Evolutionary conservation across 2,113 vertebrate genomes (phyloP).

Genomic region (Mungos mungo): DNA sequence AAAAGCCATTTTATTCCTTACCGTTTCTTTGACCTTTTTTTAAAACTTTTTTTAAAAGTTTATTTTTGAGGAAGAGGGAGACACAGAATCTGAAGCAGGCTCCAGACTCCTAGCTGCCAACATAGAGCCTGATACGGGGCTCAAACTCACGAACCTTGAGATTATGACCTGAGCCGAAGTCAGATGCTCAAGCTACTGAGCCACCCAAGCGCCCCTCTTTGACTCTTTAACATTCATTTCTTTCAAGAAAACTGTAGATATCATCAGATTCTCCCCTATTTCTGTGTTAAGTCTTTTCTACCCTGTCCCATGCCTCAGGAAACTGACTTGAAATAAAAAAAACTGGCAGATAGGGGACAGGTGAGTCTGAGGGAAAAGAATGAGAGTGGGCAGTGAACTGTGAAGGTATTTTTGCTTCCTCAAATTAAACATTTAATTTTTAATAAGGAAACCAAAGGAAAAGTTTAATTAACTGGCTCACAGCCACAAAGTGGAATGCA

Average conservation of each 20-base stretch:
- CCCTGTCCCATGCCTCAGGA: background rate
- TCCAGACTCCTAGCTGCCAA: too few relatives aligned
- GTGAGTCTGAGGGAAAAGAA: background rate
- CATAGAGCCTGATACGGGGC: too few relatives aligned
- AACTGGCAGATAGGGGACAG: background rate
- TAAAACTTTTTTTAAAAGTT: too few relatives aligned
- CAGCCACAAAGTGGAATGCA: background rate
- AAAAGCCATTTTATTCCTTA: background rate
- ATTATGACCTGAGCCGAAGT: too few relatives aligned
- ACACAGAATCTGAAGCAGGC: too few relatives aligned
- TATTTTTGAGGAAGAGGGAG: too few relatives aligned
- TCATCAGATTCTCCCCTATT: background rate
- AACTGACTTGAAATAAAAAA: background rate
- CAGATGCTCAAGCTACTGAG: too few relatives aligned
- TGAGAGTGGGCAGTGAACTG: fast-evolving
- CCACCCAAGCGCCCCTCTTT: background rate
- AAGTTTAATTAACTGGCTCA: background rate
- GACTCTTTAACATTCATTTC: background rate
- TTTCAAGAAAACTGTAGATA: background rate
- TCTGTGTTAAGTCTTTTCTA: background rate
- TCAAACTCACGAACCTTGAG: too few relatives aligned
- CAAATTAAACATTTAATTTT: background rate
- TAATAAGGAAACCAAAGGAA: background rate
- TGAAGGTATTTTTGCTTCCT: background rate
- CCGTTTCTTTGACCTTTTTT: background rate